A percentile compares a stretch with the other conserved stretches of the same genome.
These are phyloP conservation scores for Odontesthes bonariensis DNA, from an alignment of 2,113 vertebrate genomes.

Conservation along the genomic window DNA sequence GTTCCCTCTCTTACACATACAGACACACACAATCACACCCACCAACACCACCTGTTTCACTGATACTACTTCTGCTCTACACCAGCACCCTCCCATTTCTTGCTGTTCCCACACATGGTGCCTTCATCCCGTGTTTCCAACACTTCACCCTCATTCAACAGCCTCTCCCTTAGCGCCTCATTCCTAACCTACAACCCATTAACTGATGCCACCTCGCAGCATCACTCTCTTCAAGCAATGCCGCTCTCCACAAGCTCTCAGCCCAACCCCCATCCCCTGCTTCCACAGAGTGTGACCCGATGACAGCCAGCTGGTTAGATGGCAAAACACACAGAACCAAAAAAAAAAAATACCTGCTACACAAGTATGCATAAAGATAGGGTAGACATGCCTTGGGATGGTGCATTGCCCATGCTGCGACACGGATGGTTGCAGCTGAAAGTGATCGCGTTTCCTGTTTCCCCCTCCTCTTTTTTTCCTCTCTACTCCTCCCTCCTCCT, in stretches of 20 bases:
- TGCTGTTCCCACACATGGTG: constrained; percentile 51
- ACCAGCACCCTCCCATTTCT: constrained; percentile 43
- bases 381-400: constrained; percentile 86
- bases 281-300: constrained; percentile 60
- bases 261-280: constrained; percentile 59
- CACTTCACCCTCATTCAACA: constrained; percentile 33
- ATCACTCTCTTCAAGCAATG: constrained; percentile 51
- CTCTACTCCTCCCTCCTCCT: constrained; percentile 69
- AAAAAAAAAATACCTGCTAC: constrained; percentile 64
- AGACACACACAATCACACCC: constrained; percentile 46
- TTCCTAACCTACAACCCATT: constrained; percentile 33
- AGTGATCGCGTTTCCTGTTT: constrained; percentile 83
- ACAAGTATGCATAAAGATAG: constrained; percentile 71
- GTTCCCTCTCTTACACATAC: neutral
- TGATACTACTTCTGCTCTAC: constrained; percentile 40
- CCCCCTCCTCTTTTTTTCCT: constrained; percentile 73
- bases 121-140: constrained; percentile 51
- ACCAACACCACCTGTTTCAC: constrained; percentile 71
- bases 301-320: constrained; percentile 57
- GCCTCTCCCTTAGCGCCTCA: constrained; percentile 33
- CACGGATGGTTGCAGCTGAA: constrained; percentile 80
- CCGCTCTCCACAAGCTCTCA: constrained; percentile 39
- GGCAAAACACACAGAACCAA: constrained; percentile 36
- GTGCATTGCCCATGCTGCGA: constrained; percentile 88
- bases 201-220: constrained; percentile 55